Base-by-base conservation (phyloP, 2,888 invertebrate genomes). In the Hydriomena furcata region DNA sequence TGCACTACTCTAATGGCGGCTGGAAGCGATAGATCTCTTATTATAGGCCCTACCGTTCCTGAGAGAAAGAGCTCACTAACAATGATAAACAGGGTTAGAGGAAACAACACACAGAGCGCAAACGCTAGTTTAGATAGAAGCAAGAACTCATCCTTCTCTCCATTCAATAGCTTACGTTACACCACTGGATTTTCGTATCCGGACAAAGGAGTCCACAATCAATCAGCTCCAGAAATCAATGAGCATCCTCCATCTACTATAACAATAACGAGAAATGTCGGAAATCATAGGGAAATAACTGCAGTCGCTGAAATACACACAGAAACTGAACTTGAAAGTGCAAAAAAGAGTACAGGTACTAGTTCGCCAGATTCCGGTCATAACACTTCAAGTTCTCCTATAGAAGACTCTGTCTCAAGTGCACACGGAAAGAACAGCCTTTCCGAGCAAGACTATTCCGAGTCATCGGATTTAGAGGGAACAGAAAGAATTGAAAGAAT, bases 401-500 rank as follows among this genome's bases (percentile, higher is more conserved):
- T 95, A 24, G 94, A 94, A 77, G 92, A 92, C 67, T 95, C 95
- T 0, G 92, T 94, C 2, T 94, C 93, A 20, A 94, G 94, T 79
- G 95, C 93, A 23, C 93, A 93, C 52, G 94, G 94, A 0, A 92
- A 93, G 40, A 88, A 94, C 55, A 94, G 94, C 58, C 91, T 93
- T 43, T 94, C 94, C 0, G 96, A 96, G 76, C 93, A 95, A 76
- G 96, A 97, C 73, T 95, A 94, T 76, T 96, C 96, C 0, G 97
- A 97, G 82, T 95, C 95, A 30, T 96, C 96, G 0, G 96, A 97
- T 76, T 90, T 96, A 61, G 96, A 96, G 85, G 96, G 96, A n/a
- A 93, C 95, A 17, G 97, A 97, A 73, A 92, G 97, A 69, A 95
- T 96, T 66, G 97, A 97, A 81, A 91, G 97, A 62, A 95, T 97